phyloP scores from a whole-genome alignment of 1,140 invertebrate genomes.

The Bombus picipes region DNA sequence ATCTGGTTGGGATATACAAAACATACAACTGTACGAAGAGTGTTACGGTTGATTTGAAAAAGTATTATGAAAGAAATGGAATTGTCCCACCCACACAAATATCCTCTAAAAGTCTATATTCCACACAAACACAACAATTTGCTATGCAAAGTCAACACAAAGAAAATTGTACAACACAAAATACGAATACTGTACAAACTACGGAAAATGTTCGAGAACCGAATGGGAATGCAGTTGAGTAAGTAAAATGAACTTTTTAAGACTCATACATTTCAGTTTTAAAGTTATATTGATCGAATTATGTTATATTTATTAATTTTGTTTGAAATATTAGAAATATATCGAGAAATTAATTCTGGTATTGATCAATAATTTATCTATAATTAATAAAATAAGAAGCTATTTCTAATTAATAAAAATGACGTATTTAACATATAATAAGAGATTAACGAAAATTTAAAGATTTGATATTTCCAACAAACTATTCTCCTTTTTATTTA shows the following conservation, averaged over 20 bases:
- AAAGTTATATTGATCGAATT: background rate
- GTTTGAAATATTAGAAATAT: background rate
- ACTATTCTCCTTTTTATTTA: background rate
- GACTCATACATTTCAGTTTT: conserved; percentile 3
- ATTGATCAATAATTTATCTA: too few relatives aligned
- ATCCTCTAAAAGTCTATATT: conserved; percentile 39
- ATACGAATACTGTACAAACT: background rate
- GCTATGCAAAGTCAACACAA: conserved; percentile 13
- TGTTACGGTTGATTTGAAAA: conserved; percentile 85
- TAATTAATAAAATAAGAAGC: too few relatives aligned
- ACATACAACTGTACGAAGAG: conserved; percentile 94
- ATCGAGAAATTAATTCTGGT: background rate
- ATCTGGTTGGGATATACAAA: conserved; percentile 98
- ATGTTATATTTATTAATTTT: background rate
- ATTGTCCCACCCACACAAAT: conserved; percentile 47
- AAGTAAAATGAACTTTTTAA: conserved; percentile 20
- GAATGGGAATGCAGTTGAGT: conserved; percentile 19
- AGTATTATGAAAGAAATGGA: conserved; percentile 65
- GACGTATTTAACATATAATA: background rate
- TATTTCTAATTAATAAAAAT: background rate
- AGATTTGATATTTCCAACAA: background rate
- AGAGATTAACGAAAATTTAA: background rate
- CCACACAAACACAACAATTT: conserved; percentile 35
- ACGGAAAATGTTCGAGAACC: conserved; percentile 7
- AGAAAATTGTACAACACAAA: conserved; percentile 6